These are phyloP conservation scores for Numenius phaeopus DNA, from an alignment of 2,797 vertebrate genomes.

Conservation along the genomic window DNA sequence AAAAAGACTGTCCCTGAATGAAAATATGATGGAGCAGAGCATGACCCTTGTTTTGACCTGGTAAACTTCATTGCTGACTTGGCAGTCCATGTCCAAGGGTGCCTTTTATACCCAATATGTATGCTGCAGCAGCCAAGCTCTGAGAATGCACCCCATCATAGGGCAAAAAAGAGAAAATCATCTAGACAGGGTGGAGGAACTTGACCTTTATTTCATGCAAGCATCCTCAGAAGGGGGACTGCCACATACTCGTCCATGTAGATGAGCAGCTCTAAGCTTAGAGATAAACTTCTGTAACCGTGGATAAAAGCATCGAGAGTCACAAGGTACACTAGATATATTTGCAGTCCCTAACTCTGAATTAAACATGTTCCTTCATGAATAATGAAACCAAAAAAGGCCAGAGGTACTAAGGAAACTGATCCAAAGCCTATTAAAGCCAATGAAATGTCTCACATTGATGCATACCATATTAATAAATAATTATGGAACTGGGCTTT, in stretches of 20 bases:
- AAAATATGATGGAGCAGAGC: conserved; percentile 1
- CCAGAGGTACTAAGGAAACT: conserved; percentile 20
- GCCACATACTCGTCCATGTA: fast-evolving
- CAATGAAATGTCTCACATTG: conserved; percentile 33
- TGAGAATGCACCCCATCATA: fast-evolving
- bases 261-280: not conserved
- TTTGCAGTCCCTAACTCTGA: conserved; percentile 29
- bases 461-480: conserved; percentile 46
- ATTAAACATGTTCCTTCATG: conserved; percentile 51
- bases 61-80: not conserved
- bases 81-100: not conserved
- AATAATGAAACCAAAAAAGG: conserved; percentile 35
- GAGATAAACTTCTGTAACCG: not conserved
- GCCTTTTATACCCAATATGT: not conserved
- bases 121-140: not conserved
- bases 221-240: not conserved
- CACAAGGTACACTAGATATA: not conserved
- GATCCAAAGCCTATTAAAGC: conserved; percentile 42
- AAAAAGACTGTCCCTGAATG: conserved; percentile 2
- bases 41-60: not conserved
- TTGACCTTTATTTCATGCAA: not conserved
- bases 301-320: not conserved
- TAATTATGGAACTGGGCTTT: not conserved
- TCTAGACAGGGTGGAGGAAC: not conserved
- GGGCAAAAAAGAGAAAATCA: not conserved